Evolutionary conservation across 2,113 vertebrate species (phyloP).

Genomic region (Arvicanthis niloticus): DNA sequence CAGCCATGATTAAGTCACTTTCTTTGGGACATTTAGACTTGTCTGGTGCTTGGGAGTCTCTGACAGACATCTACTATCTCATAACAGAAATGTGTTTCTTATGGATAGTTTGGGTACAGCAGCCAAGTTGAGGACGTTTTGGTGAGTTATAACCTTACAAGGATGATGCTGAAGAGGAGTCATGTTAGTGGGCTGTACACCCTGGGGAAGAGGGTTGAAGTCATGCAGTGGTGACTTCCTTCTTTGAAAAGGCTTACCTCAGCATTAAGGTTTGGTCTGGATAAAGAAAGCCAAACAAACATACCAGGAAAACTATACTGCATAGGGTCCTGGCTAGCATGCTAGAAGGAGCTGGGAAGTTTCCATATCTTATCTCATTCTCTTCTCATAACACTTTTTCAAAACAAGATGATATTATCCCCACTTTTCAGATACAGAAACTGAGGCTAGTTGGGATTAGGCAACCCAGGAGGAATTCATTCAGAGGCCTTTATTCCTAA

Average conservation of each 20-base stretch:
- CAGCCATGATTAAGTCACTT: neutral
- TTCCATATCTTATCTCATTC: neutral
- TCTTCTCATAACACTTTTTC: neutral
- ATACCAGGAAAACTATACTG: neutral
- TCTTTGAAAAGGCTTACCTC: neutral
- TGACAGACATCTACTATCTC: no score
- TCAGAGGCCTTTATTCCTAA: neutral
- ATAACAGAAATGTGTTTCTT: no score
- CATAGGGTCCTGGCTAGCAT: neutral
- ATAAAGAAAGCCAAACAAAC: neutral
- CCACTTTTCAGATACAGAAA: neutral
- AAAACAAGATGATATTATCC: constrained; percentile 3
- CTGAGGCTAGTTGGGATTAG: neutral
- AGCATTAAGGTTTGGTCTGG: neutral
- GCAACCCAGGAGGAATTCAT: neutral
- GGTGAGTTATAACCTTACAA: neutral
- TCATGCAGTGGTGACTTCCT: neutral
- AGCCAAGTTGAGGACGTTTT: neutral
- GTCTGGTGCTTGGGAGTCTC: neutral
- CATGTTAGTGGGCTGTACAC: neutral
- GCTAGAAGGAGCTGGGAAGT: neutral
- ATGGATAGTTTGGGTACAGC: neutral
- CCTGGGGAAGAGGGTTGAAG: neutral
- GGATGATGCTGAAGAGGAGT: neutral
- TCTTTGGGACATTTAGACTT: neutral